Evolutionary conservation across 2,888 invertebrate genomes (phyloP), one percentile per base, ranked within the genome.

Genomic region (Lapara coniferarum): DNA sequence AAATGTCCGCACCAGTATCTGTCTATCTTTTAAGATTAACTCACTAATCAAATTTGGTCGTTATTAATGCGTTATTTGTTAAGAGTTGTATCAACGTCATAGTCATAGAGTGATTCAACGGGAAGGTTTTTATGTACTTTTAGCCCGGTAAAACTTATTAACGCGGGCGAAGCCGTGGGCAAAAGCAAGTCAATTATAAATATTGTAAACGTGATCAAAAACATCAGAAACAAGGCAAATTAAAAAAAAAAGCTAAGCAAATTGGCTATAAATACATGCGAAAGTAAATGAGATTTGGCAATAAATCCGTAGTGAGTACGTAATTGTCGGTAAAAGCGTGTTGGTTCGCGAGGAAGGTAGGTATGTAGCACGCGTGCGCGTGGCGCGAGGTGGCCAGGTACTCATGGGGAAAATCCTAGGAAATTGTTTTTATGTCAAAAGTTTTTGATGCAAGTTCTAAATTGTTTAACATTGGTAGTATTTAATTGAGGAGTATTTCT

Each of bases 241-340:
- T 46, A 10, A 16, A 44, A 10, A 49, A 49, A 63, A 63, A 46
- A 63, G 49, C 46, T 63, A 49, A 63, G 63, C 63, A 63, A 63
- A 63, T 19, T 46, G n/a, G 59, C 44, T 46, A 49, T 63, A 63
- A 63, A 63, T 63, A 63, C 63, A 63, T 63, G 46, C 46, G 13
- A 59, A 63, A 63, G 63, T 63, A 63, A 63, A 63, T 63, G 63
- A 63, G 63, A 63, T 63, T 63, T 63, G 46, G 49, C 19, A 49
- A 63, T 63, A 63, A 63, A 63, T 49, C 63, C 49, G 59, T 46
- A n/a, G 16, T 16, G 59, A 59, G 59, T 59, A 63, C 63, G 63
- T 63, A 49, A 63, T 59, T 44, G 59, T 59, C 16, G 59, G 58
- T 14, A 57, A 37, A 30, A 19, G 49, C 46, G 46, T 63, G 63